Conservation (phyloP, 2,797 vertebrate genomes). For the Cyclura pinguis region DNA sequence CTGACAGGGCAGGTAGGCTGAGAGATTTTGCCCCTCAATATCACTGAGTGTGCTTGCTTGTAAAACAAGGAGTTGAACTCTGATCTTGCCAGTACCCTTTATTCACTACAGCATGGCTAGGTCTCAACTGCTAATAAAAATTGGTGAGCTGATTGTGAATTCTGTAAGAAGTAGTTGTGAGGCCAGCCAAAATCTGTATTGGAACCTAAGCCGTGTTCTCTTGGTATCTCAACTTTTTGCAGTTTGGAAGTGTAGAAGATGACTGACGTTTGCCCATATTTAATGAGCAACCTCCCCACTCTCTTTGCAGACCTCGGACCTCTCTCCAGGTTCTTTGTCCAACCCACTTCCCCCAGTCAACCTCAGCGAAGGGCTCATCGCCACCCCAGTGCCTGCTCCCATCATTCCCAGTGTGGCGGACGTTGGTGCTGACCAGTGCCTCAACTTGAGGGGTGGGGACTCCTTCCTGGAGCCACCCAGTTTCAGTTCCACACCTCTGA, state of each 20-base stretch:
- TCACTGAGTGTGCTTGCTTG: not conserved
- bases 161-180: not conserved
- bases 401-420: conserved; percentile 77
- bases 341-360: conserved; percentile 75
- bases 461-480: conserved; percentile 79
- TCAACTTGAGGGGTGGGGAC: conserved; percentile 58
- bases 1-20: no score
- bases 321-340: conserved; percentile 68
- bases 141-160: no score
- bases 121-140: not conserved
- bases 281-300: conserved; percentile 21
- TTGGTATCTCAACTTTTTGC: not conserved
- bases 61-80: not conserved
- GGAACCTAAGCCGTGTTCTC: not conserved
- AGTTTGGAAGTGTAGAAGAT: not conserved
- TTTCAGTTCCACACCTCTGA: conserved; percentile 74
- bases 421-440: conserved; percentile 73
- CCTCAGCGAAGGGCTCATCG: conserved; percentile 80
- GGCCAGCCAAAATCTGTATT: not conserved
- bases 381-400: conserved; percentile 74
- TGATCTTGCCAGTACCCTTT: not conserved
- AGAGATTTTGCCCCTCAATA: not conserved
- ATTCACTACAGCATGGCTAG: no score
- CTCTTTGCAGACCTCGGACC: conserved; percentile 74
- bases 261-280: not conserved